A percentile compares a stretch with the other conserved stretches of the same genome.
Evolutionary conservation across 1,140 invertebrate species (phyloP).

Genomic region (Hyles vespertilio): DNA sequence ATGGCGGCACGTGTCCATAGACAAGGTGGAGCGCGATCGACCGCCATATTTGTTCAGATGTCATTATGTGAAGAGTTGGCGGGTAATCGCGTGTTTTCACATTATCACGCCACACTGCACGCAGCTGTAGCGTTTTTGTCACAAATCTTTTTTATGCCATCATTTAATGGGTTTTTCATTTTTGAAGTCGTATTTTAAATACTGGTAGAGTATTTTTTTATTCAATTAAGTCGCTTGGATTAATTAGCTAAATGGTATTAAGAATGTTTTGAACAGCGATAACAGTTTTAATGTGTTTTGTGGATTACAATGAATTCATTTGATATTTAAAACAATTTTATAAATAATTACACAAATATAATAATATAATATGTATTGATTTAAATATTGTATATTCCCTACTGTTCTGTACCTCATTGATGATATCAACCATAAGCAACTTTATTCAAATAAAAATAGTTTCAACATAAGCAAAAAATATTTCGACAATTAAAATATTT

Average conservation of each 20-base stretch:
- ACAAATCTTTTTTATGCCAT: no score
- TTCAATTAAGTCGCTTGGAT: no score
- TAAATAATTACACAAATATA: no score
- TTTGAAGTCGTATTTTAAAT: constrained; percentile 15
- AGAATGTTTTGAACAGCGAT: no score
- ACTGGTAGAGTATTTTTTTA: no score
- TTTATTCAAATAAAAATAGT: not conserved
- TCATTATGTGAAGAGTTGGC: constrained; percentile 36
- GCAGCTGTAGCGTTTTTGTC: constrained; percentile 30
- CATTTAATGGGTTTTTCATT: no score
- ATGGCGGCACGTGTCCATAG: constrained; percentile 21
- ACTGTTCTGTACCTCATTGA: not conserved
- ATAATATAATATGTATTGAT: no score
- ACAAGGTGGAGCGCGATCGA: constrained; percentile 3
- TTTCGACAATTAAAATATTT: not conserved
- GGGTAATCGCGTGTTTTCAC: constrained; percentile 19
- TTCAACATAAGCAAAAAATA: not conserved
- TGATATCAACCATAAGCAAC: not conserved
- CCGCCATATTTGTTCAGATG: constrained; percentile 37
- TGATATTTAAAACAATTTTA: no score
- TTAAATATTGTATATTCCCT: no score
- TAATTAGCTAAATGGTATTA: no score
- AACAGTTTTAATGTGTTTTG: no score
- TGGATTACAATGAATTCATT: no score
- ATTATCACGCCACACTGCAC: constrained; percentile 28